These are phyloP conservation scores for Steinernema scapterisci DNA, from an alignment of 2,888 invertebrate genomes.

Conservation along the genomic window DNA sequence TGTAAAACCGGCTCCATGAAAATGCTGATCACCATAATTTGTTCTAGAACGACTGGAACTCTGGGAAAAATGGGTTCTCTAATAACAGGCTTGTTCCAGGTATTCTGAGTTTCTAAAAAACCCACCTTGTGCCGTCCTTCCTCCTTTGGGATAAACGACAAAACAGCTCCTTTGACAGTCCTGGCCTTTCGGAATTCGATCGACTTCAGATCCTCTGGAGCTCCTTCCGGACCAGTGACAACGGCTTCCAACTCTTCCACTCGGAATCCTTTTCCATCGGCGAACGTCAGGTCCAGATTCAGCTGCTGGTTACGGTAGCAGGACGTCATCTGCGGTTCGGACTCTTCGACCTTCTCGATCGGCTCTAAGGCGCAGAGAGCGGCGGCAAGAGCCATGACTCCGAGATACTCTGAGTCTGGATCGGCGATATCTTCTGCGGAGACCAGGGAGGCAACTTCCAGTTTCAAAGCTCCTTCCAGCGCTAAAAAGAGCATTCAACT, in stretches of 20 bases:
- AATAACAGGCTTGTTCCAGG: too few species aligned
- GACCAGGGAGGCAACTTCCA: conserved; percentile 84
- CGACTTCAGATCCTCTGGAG: conserved; percentile 38
- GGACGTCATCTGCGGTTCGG: conserved; percentile 39
- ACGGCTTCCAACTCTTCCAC: conserved; percentile 58
- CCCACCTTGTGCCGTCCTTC: conserved; percentile 57
- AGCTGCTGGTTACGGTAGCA: conserved; percentile 49
- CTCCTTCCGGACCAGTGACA: conserved; percentile 48
- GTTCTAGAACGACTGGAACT: too few species aligned
- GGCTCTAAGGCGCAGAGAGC: conserved; percentile 73
- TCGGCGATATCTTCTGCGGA: conserved; percentile 92
- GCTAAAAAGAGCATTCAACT: conserved; percentile 68
- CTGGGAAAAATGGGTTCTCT: too few species aligned
- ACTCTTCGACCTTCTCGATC: conserved; percentile 20
- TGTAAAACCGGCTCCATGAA: not conserved
- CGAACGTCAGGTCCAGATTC: conserved; percentile 61
- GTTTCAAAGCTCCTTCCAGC: conserved; percentile 73
- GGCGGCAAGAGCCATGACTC: conserved; percentile 93
- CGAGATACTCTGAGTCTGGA: conserved; percentile 76
- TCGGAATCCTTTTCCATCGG: conserved; percentile 52
- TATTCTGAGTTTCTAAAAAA: not conserved
- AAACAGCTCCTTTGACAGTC: conserved; percentile 62
- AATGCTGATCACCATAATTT: too few species aligned
- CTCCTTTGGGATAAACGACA: conserved; percentile 54
- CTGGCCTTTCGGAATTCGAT: conserved; percentile 50